Evolutionary conservation across 2,888 invertebrate species (phyloP), one percentile per base, ranked within the genome.

Genomic region (Dexiosoma caninum): DNA sequence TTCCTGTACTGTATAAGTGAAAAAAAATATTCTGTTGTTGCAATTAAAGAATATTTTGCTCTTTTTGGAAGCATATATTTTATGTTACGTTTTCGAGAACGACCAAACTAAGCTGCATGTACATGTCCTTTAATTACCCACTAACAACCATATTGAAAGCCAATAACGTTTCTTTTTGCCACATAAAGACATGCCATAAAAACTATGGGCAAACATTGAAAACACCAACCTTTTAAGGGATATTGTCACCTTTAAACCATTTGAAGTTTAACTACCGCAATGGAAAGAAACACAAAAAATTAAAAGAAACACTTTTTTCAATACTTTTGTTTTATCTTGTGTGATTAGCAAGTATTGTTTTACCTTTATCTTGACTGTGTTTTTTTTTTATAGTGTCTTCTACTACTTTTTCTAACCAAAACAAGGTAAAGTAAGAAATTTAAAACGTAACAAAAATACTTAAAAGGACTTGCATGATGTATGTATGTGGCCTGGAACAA

Each of bases 341-440:
- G 77, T 78, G 70, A 71, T 78, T 78, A 78, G 77, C 64, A 62
- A 67, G 70, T 78, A 78, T 78, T 78, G 64, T 78, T 64, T 78
- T 78, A 71, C 77, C 64, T 78, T 70, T 40, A 71, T 71, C 64
- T 71, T 57, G 46, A 71, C 70, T 51, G 62, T 7, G 23, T 23
- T n/a, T 57, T 35, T 19, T 0, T 46, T 64, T 37, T 35, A 5
- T 40, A 12, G 42, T 32, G 21, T 57, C 32, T 14, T 53, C 46
- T 30, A 16, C 16, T 21, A 32, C 32, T 46, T 53, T 53, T 44
- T 55, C 21, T 19, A 59, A 49, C 49, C 30, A 51, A 71, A 78
- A 64, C 70, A 57, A 78, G 32, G 57, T 42, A 66, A 64, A 49
- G 35, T 42, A 27, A 78, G 70, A 71, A 78, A 78, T 64, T 71